Conservation (phyloP, 2,888 invertebrate species). For the Amphipoea oculea region DNA sequence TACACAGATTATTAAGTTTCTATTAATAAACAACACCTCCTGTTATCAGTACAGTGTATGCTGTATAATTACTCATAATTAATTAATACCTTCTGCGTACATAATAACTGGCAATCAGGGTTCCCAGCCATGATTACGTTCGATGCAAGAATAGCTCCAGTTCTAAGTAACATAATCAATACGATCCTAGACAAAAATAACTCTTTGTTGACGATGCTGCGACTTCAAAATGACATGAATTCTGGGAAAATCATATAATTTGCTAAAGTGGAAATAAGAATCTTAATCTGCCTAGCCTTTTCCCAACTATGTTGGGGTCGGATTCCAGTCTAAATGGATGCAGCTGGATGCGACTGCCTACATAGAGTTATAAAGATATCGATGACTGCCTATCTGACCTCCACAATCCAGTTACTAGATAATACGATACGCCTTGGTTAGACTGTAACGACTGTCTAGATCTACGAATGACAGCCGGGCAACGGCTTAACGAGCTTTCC, state of each 20-base stretch:
- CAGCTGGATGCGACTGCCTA: too few species aligned
- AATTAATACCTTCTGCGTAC: conserved; percentile 5
- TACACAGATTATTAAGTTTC: background rate
- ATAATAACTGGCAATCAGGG: background rate
- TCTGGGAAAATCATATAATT: conserved; percentile 18
- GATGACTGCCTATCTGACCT: too few species aligned
- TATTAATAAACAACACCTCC: conserved; percentile 19
- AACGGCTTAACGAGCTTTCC: too few species aligned
- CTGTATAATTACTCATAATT: conserved; percentile 7
- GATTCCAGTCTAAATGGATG: too few species aligned
- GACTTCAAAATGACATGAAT: background rate
- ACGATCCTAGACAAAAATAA: background rate
- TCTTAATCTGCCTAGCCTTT: too few species aligned
- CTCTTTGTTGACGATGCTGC: background rate
- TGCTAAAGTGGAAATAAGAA: background rate
- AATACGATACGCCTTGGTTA: too few species aligned
- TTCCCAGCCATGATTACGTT: background rate
- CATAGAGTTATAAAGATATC: too few species aligned
- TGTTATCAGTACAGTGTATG: conserved; percentile 3
- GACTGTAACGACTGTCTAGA: too few species aligned
- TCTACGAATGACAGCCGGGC: too few species aligned
- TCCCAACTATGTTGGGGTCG: too few species aligned
- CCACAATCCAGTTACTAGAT: too few species aligned
- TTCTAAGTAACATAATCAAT: conserved; percentile 18
- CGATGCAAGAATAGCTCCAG: conserved; percentile 31